phyloP scores from a whole-genome alignment of 2,888 invertebrate genomes.

The Sturmia bella region DNA sequence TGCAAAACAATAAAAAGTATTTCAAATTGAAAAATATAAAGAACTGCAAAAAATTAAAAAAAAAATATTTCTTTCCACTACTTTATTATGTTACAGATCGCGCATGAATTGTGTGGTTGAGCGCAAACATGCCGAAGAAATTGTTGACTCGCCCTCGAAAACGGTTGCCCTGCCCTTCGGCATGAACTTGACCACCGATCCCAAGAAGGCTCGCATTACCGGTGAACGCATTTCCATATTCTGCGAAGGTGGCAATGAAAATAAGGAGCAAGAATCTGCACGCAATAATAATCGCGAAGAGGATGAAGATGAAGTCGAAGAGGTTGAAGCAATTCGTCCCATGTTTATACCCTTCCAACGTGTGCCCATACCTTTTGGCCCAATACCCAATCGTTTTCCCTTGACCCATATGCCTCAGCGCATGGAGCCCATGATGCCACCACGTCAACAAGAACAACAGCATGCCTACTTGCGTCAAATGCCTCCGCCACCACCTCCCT shows the following conservation, averaged over 20 bases:
- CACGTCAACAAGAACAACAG: constrained; percentile 77
- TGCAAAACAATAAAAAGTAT: constrained; percentile 87
- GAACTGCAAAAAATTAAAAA: not conserved
- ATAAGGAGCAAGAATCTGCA: constrained; percentile 72
- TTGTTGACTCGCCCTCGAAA: constrained; percentile 89
- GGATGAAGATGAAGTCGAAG: constrained; percentile 78
- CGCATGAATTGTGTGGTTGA: constrained; percentile 96
- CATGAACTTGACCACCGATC: constrained; percentile 87
- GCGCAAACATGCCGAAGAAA: constrained; percentile 91
- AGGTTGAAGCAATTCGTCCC: constrained; percentile 80
- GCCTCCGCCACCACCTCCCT: constrained; percentile 80
- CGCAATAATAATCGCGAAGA: constrained; percentile 75
- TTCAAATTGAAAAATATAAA: constrained; percentile 11
- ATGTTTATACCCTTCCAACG: constrained; percentile 82
- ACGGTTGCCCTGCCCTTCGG: constrained; percentile 86
- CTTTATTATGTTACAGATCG: constrained; percentile 83
- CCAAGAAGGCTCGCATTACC: constrained; percentile 87
- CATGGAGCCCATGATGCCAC: constrained; percentile 74
- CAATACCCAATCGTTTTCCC: constrained; percentile 83
- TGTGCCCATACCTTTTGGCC: constrained; percentile 82
- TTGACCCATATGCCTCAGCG: constrained; percentile 82
- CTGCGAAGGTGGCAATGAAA: constrained; percentile 88
- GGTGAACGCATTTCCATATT: constrained; percentile 94
- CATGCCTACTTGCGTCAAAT: constrained; percentile 79
- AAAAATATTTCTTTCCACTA: constrained; percentile 1